Evolutionary conservation across 2,797 vertebrate species (phyloP).

Genomic region (Denticeps clupeoides): DNA sequence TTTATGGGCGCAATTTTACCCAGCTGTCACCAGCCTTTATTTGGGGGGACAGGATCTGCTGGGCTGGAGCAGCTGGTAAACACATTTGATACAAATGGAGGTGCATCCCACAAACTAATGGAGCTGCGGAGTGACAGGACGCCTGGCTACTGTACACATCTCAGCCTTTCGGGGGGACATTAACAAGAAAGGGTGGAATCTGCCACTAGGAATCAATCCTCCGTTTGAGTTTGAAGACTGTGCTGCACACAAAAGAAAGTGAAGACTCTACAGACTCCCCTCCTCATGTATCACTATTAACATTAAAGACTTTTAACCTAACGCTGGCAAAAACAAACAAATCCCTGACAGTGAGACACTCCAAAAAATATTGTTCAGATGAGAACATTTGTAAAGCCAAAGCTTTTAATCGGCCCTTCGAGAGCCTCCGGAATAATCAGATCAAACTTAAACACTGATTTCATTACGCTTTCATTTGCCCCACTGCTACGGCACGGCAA

Average conservation of each 20-base stretch:
- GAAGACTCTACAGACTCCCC: too few species aligned
- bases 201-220: too few species aligned
- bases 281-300: too few species aligned
- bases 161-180: constrained; percentile 1
- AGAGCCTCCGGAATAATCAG: constrained; percentile 5
- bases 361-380: too few species aligned
- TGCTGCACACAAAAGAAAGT: too few species aligned
- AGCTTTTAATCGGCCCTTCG: constrained; percentile 8
- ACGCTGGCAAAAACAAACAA: too few species aligned
- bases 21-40: constrained; percentile 53
- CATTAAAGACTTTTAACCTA: too few species aligned
- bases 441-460: constrained; percentile 26
- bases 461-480: constrained; percentile 20
- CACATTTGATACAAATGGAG: constrained; percentile 19
- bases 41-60: constrained; percentile 32
- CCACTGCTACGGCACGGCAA: constrained; percentile 29
- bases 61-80: constrained; percentile 19
- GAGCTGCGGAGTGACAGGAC: constrained; percentile 21
- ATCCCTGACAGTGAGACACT: too few species aligned
- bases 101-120: constrained; percentile 26
- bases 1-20: constrained; percentile 62
- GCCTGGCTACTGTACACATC: constrained; percentile 18
- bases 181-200: too few species aligned
- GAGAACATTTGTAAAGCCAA: background rate
- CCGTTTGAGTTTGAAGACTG: too few species aligned